phyloP scores from a whole-genome alignment of 1,140 invertebrate species.

The Aphelenchoides besseyi region DNA sequence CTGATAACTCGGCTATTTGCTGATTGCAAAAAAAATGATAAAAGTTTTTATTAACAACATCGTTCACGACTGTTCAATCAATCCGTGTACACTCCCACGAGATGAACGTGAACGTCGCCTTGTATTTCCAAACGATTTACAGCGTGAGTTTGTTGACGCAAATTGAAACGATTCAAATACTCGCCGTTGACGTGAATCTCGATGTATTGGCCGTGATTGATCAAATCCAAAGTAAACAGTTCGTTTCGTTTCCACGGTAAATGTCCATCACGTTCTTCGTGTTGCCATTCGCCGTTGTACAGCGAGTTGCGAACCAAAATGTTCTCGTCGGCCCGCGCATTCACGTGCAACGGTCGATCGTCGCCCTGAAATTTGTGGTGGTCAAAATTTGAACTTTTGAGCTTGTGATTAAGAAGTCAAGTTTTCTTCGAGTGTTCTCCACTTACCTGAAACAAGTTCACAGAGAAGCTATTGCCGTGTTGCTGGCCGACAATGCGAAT shows the following conservation, averaged over 20 bases:
- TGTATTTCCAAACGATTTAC: not conserved
- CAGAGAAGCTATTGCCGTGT: not conserved
- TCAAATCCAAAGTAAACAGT: not conserved
- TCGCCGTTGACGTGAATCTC: not conserved
- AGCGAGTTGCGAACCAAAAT: not conserved
- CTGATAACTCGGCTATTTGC: too few species aligned
- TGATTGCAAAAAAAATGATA: too few species aligned
- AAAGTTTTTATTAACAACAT: not conserved
- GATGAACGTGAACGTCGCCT: not conserved
- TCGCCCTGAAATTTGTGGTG: not conserved
- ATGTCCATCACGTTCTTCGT: not conserved
- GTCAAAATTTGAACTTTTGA: too few species aligned
- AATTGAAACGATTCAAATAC: not conserved
- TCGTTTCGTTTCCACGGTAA: not conserved
- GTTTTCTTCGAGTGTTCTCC: too few species aligned
- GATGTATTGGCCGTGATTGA: not conserved
- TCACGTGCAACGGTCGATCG: slow-evolving; percentile 3
- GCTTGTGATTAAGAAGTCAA: too few species aligned
- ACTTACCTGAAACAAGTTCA: not conserved
- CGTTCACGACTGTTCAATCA: not conserved
- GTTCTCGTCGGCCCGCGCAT: not conserved
- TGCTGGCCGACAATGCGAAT: not conserved
- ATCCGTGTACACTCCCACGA: not conserved
- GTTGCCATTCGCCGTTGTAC: not conserved
- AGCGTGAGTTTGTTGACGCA: not conserved